Percentiles rank a stretch among this genome's conserved stretches.
Evolutionary conservation across 2,888 invertebrate species (phyloP).

Genomic region (Drosophila affinis): DNA sequence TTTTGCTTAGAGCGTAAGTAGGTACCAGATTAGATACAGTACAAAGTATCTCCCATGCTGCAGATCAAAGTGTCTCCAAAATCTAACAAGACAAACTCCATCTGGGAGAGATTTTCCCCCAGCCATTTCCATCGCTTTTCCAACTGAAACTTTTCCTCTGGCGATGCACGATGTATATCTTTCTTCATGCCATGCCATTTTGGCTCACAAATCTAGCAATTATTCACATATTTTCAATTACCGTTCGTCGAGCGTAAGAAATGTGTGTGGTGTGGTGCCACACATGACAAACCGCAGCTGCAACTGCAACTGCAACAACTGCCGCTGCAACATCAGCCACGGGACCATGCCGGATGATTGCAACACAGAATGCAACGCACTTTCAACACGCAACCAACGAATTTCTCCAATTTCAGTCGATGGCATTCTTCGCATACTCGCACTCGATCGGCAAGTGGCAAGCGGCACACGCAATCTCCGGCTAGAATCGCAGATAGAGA

Average conservation of each 20-base stretch:
- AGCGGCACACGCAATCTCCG: slow-evolving; percentile 56
- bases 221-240: slow-evolving; percentile 72
- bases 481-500: slow-evolving; percentile 41
- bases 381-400: slow-evolving; percentile 53
- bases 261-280: slow-evolving; percentile 34
- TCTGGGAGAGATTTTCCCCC: slow-evolving; percentile 11
- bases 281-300: slow-evolving; percentile 74
- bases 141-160: slow-evolving; percentile 7
- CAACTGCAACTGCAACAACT: slow-evolving; percentile 42
- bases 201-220: slow-evolving; percentile 58
- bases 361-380: slow-evolving; percentile 51
- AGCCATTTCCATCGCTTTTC: too few species aligned
- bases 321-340: slow-evolving; percentile 39
- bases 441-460: slow-evolving; percentile 9
- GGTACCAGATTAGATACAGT: background rate
- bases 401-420: slow-evolving; percentile 57
- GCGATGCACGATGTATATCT: slow-evolving; percentile 3
- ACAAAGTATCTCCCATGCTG: too few species aligned
- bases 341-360: slow-evolving; percentile 29
- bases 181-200: slow-evolving; percentile 39
- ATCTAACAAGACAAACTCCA: slow-evolving; percentile 4
- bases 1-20: background rate
- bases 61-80: background rate
- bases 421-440: slow-evolving; percentile 58
- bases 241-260: slow-evolving; percentile 60